phyloP scores from a whole-genome alignment of 2,113 vertebrate species.

The Fulmarus glacialis region DNA sequence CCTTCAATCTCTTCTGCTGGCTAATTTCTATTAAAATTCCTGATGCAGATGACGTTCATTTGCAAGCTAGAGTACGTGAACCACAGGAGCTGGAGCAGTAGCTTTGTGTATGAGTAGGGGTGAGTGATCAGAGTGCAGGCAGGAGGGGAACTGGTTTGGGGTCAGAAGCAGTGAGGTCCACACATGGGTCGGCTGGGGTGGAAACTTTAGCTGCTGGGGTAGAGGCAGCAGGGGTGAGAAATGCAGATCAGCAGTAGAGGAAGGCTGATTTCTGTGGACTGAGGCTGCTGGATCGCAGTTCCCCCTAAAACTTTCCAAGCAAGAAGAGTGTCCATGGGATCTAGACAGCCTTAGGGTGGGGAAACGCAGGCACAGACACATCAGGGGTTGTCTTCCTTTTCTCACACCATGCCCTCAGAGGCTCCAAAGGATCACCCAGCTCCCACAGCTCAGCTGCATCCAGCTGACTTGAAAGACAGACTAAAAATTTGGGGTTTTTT shows the following conservation, averaged over 20 bases:
- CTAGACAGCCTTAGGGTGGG: background rate
- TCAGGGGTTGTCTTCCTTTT: background rate
- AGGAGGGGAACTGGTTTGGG: background rate
- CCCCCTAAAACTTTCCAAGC: background rate
- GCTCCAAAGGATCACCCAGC: background rate
- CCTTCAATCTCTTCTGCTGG: background rate
- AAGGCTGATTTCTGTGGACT: background rate
- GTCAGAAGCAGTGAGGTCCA: background rate
- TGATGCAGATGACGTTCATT: fast-evolving
- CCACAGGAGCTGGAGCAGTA: background rate
- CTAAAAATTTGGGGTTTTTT: background rate
- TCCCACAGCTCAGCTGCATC: background rate
- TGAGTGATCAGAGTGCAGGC: background rate
- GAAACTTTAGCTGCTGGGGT: background rate
- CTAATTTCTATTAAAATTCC: background rate
- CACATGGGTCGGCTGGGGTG: fast-evolving
- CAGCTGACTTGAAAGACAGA: background rate
- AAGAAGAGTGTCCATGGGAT: background rate
- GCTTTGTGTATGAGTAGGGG: background rate
- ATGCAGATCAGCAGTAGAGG: background rate
- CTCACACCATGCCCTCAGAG: background rate
- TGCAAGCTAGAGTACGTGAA: background rate
- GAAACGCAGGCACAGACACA: background rate
- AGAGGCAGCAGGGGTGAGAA: background rate
- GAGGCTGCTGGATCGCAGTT: background rate